These are phyloP conservation scores for Thomomys bottae DNA, from an alignment of 2,113 vertebrate species.

Conservation along the genomic window DNA sequence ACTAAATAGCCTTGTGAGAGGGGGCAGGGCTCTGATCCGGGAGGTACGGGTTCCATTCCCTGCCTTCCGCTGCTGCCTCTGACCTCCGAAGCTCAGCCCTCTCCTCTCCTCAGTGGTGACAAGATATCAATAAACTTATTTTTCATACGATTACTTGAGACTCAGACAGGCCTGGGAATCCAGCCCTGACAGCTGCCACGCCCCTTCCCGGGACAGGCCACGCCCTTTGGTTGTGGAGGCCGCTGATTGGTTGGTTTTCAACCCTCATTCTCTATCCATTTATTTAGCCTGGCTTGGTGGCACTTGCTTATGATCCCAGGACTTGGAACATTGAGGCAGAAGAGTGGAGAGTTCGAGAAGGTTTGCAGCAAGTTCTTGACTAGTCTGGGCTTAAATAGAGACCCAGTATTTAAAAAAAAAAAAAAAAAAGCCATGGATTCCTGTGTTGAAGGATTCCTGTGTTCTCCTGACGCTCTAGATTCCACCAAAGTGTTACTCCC, in stretches of 20 bases:
- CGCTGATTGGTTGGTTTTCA: neutral
- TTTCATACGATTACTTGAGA: slow-evolving; percentile 72
- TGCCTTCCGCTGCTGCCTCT: slow-evolving; percentile 22
- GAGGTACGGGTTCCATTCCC: neutral
- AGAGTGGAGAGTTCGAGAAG: neutral
- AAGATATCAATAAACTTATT: slow-evolving; percentile 81
- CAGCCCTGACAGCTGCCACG: neutral
- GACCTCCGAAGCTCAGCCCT: slow-evolving; percentile 39
- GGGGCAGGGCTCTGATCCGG: neutral
- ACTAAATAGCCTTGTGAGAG: neutral
- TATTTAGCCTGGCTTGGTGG: neutral
- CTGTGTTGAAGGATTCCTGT: neutral
- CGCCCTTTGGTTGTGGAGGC: neutral
- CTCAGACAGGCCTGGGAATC: slow-evolving; percentile 50
- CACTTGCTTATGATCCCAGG: neutral
- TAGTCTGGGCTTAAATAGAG: neutral
- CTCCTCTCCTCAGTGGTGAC: slow-evolving; percentile 47
- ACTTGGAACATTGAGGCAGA: neutral
- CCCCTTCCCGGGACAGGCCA: too few relatives aligned
- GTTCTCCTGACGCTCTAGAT: neutral
- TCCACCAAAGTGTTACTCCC: neutral
- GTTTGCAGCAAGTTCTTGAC: too few relatives aligned
- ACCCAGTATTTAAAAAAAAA: too few relatives aligned
- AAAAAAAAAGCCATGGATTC: neutral
- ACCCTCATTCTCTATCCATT: neutral